Evolutionary conservation across 2,888 invertebrate genomes (phyloP), one percentile per base, ranked within the genome.

Genomic region (Andrena camellia): DNA sequence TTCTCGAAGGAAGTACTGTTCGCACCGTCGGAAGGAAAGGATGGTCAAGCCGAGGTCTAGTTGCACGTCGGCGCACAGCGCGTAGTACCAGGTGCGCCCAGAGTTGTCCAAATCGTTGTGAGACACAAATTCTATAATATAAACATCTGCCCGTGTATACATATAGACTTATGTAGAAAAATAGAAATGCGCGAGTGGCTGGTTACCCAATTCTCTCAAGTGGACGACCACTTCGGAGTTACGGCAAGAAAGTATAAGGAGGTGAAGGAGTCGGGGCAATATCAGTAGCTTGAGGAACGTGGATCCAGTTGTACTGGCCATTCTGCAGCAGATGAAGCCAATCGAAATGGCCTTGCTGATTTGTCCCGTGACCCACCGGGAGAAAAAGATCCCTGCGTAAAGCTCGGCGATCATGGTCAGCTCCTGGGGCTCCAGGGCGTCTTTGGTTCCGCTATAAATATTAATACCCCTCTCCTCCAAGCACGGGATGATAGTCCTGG

Each of bases 81-180:
- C 95, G 90, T 95, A 96, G 90, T 96, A 96, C 96, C 96, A 96
- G 0, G 95, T 95, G 87, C 94, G 94, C 60, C 95, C 96, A 92
- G 92, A 92, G 90, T 93, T 93, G 81, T 94, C 94, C 79, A 91
- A 83, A 71, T 93, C 90, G 35, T 90, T 89, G 62, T 86, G 85
- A 8, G 91, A 90, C 35, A 89, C 78, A 33, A 90, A 90, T 86
- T 93, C 93, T 92, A 13, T 8, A 71, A 48, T 35, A 17, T 35
- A 8, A 7, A 7, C 4, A 13, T 1, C 13, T 13, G 3, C 4
- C 42, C 13, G 1, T 13, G 3, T 42, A 42, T 17, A 5, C 17
- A 4, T 13, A 42, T 17, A 42, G n/a, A n/a, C 13, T 17, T 17
- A 17, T 42, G 42, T 17, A 17, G 42, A 17, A 17, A 17, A 13